These are phyloP conservation scores for Chiridota heheva DNA, from an alignment of 35 echinoderm and acorn worm genomes.

Conservation along the genomic window DNA sequence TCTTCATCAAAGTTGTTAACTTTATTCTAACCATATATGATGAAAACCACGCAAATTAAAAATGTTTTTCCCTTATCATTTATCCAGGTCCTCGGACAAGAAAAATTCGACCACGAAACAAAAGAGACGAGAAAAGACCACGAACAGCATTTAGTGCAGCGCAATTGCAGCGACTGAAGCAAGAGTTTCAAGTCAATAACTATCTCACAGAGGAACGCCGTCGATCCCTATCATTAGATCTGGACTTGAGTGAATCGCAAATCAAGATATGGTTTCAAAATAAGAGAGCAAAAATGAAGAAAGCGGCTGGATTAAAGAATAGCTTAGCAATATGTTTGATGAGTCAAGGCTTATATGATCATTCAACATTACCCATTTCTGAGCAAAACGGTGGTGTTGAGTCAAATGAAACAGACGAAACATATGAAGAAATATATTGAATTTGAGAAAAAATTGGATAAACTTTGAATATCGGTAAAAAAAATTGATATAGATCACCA, in stretches of 20 bases:
- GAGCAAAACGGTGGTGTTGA: constrained; percentile 41
- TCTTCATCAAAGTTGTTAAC: too few species aligned
- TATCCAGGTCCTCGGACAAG: constrained; percentile 74
- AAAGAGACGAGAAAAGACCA: constrained; percentile 76
- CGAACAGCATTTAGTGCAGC: constrained; percentile 82
- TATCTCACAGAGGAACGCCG: constrained; percentile 85
- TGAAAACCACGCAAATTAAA: too few species aligned
- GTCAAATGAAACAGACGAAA: too few species aligned
- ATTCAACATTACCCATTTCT: constrained; percentile 82
- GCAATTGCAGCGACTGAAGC: constrained; percentile 73
- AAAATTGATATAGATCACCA: too few species aligned
- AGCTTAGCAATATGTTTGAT: constrained; percentile 72
- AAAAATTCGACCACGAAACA: constrained; percentile 53
- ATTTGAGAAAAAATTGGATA: too few species aligned
- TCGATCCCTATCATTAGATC: constrained; percentile 60
- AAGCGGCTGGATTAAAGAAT: constrained; percentile 80
- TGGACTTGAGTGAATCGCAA: constrained; percentile 82
- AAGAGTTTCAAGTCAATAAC: constrained; percentile 84
- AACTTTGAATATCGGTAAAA: too few species aligned
- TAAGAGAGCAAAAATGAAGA: constrained; percentile 98
- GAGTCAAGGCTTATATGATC: constrained; percentile 92
- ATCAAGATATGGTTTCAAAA: constrained; percentile 99
- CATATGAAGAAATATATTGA: too few species aligned
- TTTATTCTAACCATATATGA: too few species aligned
- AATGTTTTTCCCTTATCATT: too few species aligned